A percentile compares a stretch with the other conserved stretches of the same genome.
phyloP scores from a whole-genome alignment of 1,140 invertebrate species.

The Drosophila pandora region DNA sequence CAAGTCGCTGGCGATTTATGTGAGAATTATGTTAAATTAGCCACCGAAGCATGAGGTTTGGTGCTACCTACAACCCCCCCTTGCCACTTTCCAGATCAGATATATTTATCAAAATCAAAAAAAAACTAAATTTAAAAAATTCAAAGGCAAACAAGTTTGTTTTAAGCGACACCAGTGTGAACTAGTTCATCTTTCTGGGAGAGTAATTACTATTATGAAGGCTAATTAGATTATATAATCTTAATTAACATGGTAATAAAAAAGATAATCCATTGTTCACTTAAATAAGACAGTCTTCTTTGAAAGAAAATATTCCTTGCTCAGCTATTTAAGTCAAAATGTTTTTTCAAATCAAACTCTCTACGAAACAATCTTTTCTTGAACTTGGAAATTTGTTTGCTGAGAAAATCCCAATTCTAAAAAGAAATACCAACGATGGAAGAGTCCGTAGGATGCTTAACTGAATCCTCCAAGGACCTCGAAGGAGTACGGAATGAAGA shows the following conservation, averaged over 20 bases:
- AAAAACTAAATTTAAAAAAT: conserved; percentile 23
- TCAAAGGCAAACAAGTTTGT: conserved; percentile 28
- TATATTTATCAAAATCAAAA: conserved; percentile 34
- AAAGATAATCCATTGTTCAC: neutral
- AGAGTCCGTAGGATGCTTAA: neutral
- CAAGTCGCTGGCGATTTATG: conserved; percentile 73
- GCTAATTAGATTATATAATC: conserved; percentile 5
- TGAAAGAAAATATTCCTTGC: neutral
- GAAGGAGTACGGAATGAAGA: neutral
- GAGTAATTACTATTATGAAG: conserved; percentile 7
- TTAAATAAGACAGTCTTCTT: neutral
- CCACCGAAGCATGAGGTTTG: conserved; percentile 59
- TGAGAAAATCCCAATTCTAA: neutral
- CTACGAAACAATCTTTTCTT: neutral
- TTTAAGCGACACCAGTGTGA: conserved; percentile 6
- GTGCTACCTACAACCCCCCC: neutral
- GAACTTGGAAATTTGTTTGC: neutral
- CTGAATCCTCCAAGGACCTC: neutral
- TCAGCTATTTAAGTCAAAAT: conserved; percentile 27
- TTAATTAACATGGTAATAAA: neutral
- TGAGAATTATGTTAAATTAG: conserved; percentile 80
- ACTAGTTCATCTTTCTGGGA: conserved; percentile 10
- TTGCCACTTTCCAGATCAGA: conserved; percentile 32
- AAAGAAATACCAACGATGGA: neutral
- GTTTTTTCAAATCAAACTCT: neutral